Conservation (phyloP, 2,797 vertebrate species). For the Morus bassanus region DNA sequence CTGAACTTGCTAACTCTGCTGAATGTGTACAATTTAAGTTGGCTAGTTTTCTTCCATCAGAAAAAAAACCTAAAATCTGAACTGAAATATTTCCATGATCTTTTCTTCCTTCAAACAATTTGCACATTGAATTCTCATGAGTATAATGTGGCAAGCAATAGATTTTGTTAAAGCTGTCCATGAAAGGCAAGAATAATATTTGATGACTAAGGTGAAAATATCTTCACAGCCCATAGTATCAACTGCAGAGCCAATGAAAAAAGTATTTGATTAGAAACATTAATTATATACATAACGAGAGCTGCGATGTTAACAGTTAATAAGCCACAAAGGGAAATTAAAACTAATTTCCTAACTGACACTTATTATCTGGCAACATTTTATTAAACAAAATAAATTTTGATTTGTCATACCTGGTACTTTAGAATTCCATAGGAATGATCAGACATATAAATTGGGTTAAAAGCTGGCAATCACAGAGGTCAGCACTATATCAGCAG, state of each 20-base stretch:
- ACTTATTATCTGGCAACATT: constrained; percentile 60
- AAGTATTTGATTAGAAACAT: constrained; percentile 45
- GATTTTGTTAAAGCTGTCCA: constrained; percentile 10
- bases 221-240: neutral
- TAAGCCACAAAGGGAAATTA: constrained; percentile 81
- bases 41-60: neutral
- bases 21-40: neutral
- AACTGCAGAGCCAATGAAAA: neutral
- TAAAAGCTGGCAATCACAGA: neutral
- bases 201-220: constrained; percentile 24
- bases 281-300: constrained; percentile 80
- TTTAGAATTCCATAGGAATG: constrained; percentile 1
- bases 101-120: neutral
- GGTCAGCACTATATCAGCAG: neutral
- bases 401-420: constrained; percentile 60
- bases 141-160: neutral
- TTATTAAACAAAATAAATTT: constrained; percentile 74
- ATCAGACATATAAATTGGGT: neutral
- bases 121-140: neutral
- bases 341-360: constrained; percentile 66
- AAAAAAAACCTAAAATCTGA: neutral
- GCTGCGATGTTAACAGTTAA: constrained; percentile 79
- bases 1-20: neutral
- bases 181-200: constrained; percentile 21
- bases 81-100: neutral